Conservation (phyloP, 1,140 invertebrate genomes). For the Ips typographus region DNA sequence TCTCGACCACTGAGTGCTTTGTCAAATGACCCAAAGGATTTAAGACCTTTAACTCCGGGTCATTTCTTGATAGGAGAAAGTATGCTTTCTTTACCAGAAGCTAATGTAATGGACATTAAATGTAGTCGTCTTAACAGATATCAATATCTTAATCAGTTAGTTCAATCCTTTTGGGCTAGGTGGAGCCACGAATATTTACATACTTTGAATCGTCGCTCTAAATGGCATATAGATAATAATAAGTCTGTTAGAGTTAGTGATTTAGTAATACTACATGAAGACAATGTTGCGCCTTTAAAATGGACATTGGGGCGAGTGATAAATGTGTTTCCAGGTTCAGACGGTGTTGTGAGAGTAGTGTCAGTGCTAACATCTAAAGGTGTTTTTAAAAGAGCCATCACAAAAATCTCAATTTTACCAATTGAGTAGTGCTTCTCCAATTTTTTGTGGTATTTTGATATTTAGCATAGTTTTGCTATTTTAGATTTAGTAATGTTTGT, state of each 20-base stretch:
- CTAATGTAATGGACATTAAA: background rate
- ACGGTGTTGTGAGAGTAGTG: conserved; percentile 46
- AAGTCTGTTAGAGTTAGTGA: conserved; percentile 38
- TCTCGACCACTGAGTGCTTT: conserved; percentile 37
- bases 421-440: no score
- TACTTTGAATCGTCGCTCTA: conserved; percentile 32
- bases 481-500: no score
- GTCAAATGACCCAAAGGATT: conserved; percentile 37
- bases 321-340: conserved; percentile 46
- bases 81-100: conserved; percentile 16
- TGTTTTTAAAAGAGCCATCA: conserved; percentile 17
- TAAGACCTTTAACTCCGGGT: conserved; percentile 33
- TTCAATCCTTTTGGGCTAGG: conserved; percentile 43
- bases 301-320: conserved; percentile 48
- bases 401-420: conserved; percentile 25
- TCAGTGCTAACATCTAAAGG: conserved; percentile 42
- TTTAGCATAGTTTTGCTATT: no score
- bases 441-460: no score
- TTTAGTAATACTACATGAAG: conserved; percentile 47
- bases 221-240: conserved; percentile 34
- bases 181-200: conserved; percentile 43
- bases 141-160: conserved; percentile 17
- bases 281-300: conserved; percentile 36
- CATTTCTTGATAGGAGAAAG: conserved; percentile 40
- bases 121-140: conserved; percentile 9